Base-by-base conservation (phyloP, 2,797 vertebrate species). In the Aldrovandia affinis region DNA sequence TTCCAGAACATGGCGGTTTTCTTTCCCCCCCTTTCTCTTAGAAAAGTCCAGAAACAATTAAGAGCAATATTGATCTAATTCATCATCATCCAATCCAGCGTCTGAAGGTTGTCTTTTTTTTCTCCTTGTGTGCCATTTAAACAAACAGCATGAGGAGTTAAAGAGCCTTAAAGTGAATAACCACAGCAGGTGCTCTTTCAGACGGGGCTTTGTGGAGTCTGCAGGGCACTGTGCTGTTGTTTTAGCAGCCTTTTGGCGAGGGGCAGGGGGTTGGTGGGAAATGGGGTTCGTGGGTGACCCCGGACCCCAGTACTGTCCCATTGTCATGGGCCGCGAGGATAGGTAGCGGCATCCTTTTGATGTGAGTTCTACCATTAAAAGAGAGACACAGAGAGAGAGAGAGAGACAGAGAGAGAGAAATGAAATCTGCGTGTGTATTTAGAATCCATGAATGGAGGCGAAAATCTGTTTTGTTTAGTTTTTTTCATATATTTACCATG, bases 121-220 rank as follows among this genome's bases (percentile, higher is more conserved):
- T 33, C n/a, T 18, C 14, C 59, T 88, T 63, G 92, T 92, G 88
- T 92, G 91, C 92, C 89, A 91, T 94, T 95, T 94, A 94, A 95
- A 93, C 93, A 93, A 94, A 94, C 93, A 91, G 91, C 92, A 90
- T 85, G 92, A 92, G 92, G 91, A 89, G 92, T 92, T 92, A 93
- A 93, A 94, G 93, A 91, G 90, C 89, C 91, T 78, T 91, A 89
- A 92, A 95, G 93, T 95, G 94, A 95, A 94, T 90, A 94, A 93
- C 89, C 93, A 92, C 95, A 95, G 95, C 95, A 95, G 95, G 96
- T 95, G 95, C 90, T 93, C 93, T 93, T 96, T 96, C 91, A 96
- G 89, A 89, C 82, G 80, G 63, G 88, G 92, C 95, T 96, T 96
- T 95, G 94, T 96, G 94, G 93, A 92, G 89, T 86, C 87, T 88